Conservation (phyloP, 2,888 invertebrate species). For the Dichetophora obliterata region DNA sequence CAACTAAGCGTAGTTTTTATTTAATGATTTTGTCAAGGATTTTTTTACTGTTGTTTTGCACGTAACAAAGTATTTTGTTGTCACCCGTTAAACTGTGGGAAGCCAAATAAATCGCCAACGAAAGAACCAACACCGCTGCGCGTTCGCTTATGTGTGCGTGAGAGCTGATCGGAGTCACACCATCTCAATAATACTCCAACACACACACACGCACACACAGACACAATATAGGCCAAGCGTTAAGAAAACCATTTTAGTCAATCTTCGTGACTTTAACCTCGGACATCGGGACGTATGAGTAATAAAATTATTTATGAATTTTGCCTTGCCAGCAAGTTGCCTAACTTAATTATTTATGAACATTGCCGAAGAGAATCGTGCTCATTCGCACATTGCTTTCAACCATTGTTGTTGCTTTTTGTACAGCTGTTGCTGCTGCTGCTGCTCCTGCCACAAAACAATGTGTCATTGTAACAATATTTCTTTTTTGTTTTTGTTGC, state of each 20-base stretch:
- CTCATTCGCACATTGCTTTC: neutral
- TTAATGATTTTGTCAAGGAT: conserved; percentile 31
- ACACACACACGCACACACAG: neutral
- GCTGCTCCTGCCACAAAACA: neutral
- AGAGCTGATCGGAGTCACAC: neutral
- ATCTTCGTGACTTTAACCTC: conserved; percentile 4
- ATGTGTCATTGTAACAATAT: no score
- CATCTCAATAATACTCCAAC: neutral
- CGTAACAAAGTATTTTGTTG: conserved; percentile 15
- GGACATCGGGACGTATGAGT: conserved; percentile 23
- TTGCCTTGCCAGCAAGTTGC: neutral
- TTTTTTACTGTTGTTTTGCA: neutral
- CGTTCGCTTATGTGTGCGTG: conserved; percentile 1
- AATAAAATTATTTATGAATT: conserved; percentile 24
- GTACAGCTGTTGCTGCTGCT: neutral
- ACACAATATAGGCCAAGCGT: neutral
- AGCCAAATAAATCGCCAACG: conserved; percentile 19
- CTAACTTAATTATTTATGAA: conserved; percentile 28
- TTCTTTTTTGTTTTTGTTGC: no score
- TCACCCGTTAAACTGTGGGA: conserved; percentile 23
- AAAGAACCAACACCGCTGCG: neutral
- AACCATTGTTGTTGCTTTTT: neutral
- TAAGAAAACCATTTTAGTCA: neutral
- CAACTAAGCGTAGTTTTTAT: conserved; percentile 1
- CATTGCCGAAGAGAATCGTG: neutral